Base-by-base conservation (phyloP, 2,797 vertebrate species). In the Chloroceryle amazona region DNA sequence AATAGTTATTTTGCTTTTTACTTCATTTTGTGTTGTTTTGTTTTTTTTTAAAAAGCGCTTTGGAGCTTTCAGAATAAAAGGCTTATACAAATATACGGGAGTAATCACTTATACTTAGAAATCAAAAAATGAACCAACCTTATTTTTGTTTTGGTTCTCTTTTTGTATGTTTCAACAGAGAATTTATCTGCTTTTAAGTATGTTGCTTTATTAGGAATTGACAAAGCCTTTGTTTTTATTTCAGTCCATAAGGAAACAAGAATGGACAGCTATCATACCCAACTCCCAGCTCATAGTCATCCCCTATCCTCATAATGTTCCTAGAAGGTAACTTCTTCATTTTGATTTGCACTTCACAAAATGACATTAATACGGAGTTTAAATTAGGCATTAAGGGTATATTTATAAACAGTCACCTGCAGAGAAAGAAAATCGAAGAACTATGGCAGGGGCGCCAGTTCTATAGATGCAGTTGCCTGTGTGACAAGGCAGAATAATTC, bases 211-310 rank as follows among this genome's bases (percentile, higher is more conserved):
- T 29, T 87, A 41, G 52, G 54, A 95, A 51, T 58, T 96, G 89
- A 95, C 73, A 55, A 39, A 52, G 75, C 42, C 35, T 95, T 92
- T 94, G 67, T 89, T 97, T 85, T 90, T 86, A 57, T 98, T 96
- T 78, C 96, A 99, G 99, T 97, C 98, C 16, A 19, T 98, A 76
- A 98, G 99, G 95, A 99, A 97, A 84, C 98, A 99, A 93, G 99
- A 99, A 92, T 99, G 99, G 99, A 99, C 99, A 4, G 99, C 99
- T 90, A 99, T 99, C 97, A 99, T 99, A 95, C 99, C 99, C 66
- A 99, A 99, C 97, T 99, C 99, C 41, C 99, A 99, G 97, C 99
- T 99, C 22, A 99, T 99, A 35, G 99, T 99, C 95, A 99, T 99
- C 94, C 99, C 99, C 5, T 99, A 98, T 96, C 99, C 99, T 46